Base-by-base conservation (phyloP, 2,888 invertebrate species). In the Dicyrtomina minuta region DNA sequence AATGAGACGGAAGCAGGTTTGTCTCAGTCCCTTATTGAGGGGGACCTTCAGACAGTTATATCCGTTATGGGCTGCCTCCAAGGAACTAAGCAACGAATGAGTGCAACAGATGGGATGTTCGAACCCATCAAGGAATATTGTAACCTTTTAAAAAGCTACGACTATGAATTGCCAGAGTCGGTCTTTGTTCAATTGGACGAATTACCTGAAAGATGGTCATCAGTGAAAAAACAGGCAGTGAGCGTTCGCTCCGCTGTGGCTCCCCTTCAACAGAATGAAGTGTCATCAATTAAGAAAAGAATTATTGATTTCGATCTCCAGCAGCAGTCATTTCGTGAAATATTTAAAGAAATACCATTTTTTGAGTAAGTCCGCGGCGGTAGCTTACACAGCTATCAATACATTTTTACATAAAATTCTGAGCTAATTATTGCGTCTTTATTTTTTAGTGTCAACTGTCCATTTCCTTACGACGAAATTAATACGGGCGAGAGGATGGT, bases 81-180 rank as follows among this genome's bases (percentile, higher is more conserved):
- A 86, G 88, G 94, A 79, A 95, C 97, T 0, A 95, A 95, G 83
- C 96, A 96, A 80, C 85, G 96, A 46, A 90, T 92, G 75, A 84
- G 87, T 2, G 88, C 88, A 15, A 96, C 96, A 0, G 96, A 97
- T 80, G 92, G 92, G 78, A 96, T 97, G 94, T 97, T 97, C 81
- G 92, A 91, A 71, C 96, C 96, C 0, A 85, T 97, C 68, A 91
- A 92, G 77, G 93, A 95, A 81, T 96, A 93, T 6, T 93, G 96
- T 77, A 92, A 95, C 79, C 84, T 97, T 6, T 84, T 97, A 1
- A 94, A 94, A 82, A 92, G 91, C 79, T 97, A 96, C 81, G 95
- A 96, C 79, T 94, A 95, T 87, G 96, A 97, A 81, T 91, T 97
- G 80, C 93, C 96, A 0, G 96, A 97, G 82, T 93, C 95, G 84